Evolutionary conservation across 2,888 invertebrate genomes (phyloP).

Genomic region (Gari tellinella): DNA sequence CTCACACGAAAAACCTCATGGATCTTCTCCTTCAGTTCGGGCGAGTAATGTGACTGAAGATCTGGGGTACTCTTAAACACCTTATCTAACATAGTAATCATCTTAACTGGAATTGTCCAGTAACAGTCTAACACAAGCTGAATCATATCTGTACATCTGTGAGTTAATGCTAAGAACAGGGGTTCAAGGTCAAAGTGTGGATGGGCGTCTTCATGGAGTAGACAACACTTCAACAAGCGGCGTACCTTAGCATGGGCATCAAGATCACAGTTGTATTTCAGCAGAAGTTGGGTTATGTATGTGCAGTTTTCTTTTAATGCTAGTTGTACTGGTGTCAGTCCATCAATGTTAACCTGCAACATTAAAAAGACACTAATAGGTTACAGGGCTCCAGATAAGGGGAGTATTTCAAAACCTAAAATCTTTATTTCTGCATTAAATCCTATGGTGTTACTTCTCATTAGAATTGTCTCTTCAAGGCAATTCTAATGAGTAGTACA

Average conservation of each 20-base stretch:
- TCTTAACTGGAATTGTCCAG: constrained; percentile 68
- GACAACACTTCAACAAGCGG: constrained; percentile 75
- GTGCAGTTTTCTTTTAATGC: constrained; percentile 76
- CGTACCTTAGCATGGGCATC: constrained; percentile 72
- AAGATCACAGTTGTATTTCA: constrained; percentile 81
- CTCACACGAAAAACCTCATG: constrained; percentile 67
- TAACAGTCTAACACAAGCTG: constrained; percentile 76
- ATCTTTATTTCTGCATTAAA: no score
- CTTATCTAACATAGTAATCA: constrained; percentile 69
- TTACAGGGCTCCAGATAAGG: no score
- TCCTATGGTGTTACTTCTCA: no score
- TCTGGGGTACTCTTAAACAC: constrained; percentile 75
- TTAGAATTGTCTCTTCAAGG: no score
- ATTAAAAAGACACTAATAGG: no score
- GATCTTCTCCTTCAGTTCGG: constrained; percentile 68
- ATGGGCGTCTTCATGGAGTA: constrained; percentile 77
- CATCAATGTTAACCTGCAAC: constrained; percentile 78
- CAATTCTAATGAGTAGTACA: no score
- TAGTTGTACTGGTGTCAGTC: constrained; percentile 77
- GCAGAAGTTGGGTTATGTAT: constrained; percentile 70
- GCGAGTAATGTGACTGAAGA: constrained; percentile 68
- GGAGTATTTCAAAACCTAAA: no score
- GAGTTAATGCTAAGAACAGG: constrained; percentile 79
- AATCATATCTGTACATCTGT: constrained; percentile 78
- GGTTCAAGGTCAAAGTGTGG: constrained; percentile 83